phyloP scores from a whole-genome alignment of 2,113 vertebrate genomes.

The Ciconia boyciana region DNA sequence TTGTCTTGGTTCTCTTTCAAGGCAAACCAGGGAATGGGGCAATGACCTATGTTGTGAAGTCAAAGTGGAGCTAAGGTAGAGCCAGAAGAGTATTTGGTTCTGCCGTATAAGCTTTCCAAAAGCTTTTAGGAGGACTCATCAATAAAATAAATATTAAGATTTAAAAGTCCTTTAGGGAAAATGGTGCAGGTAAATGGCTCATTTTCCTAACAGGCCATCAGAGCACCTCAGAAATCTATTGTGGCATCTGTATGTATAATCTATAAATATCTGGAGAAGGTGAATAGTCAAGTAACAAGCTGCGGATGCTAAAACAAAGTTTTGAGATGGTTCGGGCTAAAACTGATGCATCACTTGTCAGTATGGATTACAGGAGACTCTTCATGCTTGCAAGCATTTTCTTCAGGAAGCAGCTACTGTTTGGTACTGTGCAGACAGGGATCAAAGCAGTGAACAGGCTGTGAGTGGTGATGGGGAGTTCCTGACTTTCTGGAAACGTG shows the following conservation, averaged over 20 bases:
- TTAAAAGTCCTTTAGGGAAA: background rate
- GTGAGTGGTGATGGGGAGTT: no score
- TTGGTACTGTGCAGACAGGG: background rate
- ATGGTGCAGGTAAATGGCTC: background rate
- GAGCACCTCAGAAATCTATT: background rate
- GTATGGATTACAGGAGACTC: background rate
- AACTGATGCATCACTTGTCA: background rate
- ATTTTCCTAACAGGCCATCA: background rate
- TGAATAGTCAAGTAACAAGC: background rate
- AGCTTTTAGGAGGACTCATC: background rate
- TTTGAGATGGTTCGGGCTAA: background rate
- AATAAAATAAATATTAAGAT: background rate
- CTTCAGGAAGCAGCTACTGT: background rate
- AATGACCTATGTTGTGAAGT: background rate
- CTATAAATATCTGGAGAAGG: background rate
- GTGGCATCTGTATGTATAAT: background rate
- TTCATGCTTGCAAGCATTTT: background rate
- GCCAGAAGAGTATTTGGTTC: background rate
- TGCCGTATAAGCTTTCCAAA: background rate
- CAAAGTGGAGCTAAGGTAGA: background rate
- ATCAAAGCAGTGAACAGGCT: background rate
- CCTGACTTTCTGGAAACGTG: background rate
- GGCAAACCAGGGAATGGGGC: background rate
- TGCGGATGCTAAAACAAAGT: background rate
- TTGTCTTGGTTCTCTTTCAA: background rate